Base-by-base conservation (phyloP, 2,888 invertebrate genomes). In the Alloscopus bannaensis region DNA sequence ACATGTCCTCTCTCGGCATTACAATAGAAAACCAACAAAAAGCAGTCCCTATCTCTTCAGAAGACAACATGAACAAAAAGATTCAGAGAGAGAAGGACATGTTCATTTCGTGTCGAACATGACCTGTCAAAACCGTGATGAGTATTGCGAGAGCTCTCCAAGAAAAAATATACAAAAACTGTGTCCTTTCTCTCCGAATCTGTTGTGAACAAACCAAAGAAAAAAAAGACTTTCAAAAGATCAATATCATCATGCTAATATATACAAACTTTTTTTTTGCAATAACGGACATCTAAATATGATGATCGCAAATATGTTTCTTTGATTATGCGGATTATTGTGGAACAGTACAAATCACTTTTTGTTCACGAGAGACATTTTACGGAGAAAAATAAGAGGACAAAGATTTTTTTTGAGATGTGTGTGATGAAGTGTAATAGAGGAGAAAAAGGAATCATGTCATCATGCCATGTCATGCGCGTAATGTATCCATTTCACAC, bases 381-480 rank as follows among this genome's bases (percentile, higher is more conserved):
- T n/a, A n/a, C n/a, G n/a, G n/a, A n/a, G n/a, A n/a, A n/a, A n/a
- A n/a, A n/a, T n/a, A n/a, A n/a, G n/a, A n/a, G n/a, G n/a, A n/a
- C n/a, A n/a, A n/a, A n/a, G n/a, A n/a, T n/a, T n/a, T n/a, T 50
- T 50, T 50, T 50, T n/a, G 8, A 47, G n/a, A 6, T 47, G 47
- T 47, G n/a, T 6, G 28, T 28, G 28, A 2, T 24, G 28, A 11
- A 26, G n/a, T n/a, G n/a, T 8, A 2, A 20, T n/a, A 50, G 28
- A 60, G 59, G 47, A 72, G 47, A 59, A 66, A 66, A 60, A 76
- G 47, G 68, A 76, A 60, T 65, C 73, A 73, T 73, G 73, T 73
- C 73, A 76, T 68, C 47, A 50, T 68, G 59, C 55, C 66, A 76
- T 59, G 29, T 47, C 36, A 57, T 72, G 62, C 36, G 36, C 50